Conservation (phyloP, 2,888 invertebrate species). For the Xanthia icteritia region DNA sequence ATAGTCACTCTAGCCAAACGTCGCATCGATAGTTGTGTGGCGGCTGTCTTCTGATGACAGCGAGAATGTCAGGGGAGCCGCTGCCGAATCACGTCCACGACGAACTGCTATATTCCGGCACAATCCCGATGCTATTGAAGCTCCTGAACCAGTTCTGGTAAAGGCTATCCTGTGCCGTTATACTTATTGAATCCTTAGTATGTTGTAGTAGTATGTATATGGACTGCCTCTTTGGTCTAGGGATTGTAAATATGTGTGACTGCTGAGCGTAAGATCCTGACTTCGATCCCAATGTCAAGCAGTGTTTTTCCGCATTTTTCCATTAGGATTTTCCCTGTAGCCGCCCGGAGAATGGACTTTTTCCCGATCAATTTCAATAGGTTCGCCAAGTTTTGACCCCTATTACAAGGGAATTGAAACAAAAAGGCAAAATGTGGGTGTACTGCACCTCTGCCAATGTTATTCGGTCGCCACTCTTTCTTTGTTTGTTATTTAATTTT, state of each 20-base stretch:
- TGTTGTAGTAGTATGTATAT: not conserved
- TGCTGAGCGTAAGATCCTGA: not conserved
- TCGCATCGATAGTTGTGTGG: too few relatives aligned
- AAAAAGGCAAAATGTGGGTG: not conserved
- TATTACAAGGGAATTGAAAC: not conserved
- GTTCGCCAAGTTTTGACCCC: not conserved
- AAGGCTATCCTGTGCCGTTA: too few relatives aligned
- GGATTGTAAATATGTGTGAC: not conserved
- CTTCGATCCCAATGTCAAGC: not conserved
- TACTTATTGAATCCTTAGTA: constrained; percentile 6
- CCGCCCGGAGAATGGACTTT: not conserved
- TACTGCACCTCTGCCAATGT: not conserved
- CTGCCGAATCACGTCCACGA: too few relatives aligned
- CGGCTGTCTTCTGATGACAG: too few relatives aligned
- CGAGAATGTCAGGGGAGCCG: too few relatives aligned
- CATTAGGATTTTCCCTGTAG: not conserved
- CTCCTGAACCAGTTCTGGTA: too few relatives aligned
- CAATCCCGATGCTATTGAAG: too few relatives aligned
- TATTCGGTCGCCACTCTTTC: not conserved
- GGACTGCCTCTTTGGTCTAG: not conserved
- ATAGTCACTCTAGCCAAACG: too few relatives aligned
- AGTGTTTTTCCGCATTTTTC: not conserved
- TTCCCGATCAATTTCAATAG: not conserved
- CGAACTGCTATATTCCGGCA: too few relatives aligned
- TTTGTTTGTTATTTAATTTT: not conserved